phyloP scores from a whole-genome alignment of 2,797 vertebrate species.

The Acrocephalus scirpaceus region DNA sequence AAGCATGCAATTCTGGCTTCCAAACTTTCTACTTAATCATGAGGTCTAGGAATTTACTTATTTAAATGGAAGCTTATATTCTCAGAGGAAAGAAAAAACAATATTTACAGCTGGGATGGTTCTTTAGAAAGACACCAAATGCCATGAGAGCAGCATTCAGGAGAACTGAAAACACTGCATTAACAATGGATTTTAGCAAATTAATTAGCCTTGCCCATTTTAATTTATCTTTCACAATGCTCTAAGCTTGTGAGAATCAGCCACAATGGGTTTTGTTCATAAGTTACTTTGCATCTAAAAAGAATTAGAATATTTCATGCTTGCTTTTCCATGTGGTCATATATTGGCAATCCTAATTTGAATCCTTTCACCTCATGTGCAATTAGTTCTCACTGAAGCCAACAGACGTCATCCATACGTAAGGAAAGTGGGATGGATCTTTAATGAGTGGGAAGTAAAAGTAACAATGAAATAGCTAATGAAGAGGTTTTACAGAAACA shows the following conservation, averaged over 20 bases:
- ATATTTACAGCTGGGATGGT: conserved; percentile 35
- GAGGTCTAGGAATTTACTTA: not conserved
- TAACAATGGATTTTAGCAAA: conserved; percentile 66
- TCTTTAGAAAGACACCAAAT: conserved; percentile 58
- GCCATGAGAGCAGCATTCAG: conserved; percentile 52
- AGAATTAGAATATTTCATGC: conserved; percentile 60
- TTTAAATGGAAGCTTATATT: conserved; percentile 31
- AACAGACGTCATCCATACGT: not conserved
- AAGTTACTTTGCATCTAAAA: conserved; percentile 67
- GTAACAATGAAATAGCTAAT: conserved; percentile 54
- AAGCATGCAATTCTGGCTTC: not conserved
- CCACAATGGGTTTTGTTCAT: conserved; percentile 58
- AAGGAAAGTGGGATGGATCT: conserved; percentile 25
- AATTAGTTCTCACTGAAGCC: conserved; percentile 45
- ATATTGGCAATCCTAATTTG: conserved; percentile 57
- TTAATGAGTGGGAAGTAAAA: conserved; percentile 57
- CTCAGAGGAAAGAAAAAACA: not conserved
- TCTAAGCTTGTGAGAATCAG: conserved; percentile 52
- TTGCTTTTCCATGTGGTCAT: conserved; percentile 48
- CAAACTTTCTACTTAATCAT: not conserved
- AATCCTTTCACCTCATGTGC: conserved; percentile 20
- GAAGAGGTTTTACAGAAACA: conserved; percentile 38
- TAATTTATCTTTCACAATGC: conserved; percentile 56
- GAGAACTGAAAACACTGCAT: conserved; percentile 41
- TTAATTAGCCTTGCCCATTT: conserved; percentile 63